Percentiles rank a stretch among this genome's conserved stretches.
Evolutionary conservation across 2,797 vertebrate species (phyloP).

Genomic region (Spizella passerina): DNA sequence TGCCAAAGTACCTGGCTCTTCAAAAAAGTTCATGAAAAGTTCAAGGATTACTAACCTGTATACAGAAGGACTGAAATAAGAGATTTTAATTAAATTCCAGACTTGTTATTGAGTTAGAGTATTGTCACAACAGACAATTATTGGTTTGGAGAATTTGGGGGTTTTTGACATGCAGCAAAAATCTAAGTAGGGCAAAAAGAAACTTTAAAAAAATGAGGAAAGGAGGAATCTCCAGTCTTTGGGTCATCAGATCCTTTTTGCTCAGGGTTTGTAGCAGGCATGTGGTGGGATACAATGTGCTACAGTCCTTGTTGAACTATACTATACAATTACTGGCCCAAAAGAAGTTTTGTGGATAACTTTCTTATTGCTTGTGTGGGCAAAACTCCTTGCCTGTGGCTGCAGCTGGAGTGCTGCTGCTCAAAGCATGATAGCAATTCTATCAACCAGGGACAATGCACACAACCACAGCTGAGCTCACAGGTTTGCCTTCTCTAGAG

Average conservation of each 20-base stretch:
- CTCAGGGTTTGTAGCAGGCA: neutral
- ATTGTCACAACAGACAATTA: neutral
- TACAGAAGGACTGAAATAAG: neutral
- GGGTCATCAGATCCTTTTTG: neutral
- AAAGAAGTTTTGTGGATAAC: neutral
- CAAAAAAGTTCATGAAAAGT: neutral
- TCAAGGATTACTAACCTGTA: neutral
- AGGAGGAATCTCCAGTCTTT: neutral
- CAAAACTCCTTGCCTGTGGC: neutral
- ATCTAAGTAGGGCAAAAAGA: neutral
- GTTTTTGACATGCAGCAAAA: neutral
- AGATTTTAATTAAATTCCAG: slow-evolving; percentile 25
- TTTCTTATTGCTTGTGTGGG: neutral
- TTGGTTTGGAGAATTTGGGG: neutral
- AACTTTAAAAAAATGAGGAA: neutral
- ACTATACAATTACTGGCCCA: neutral
- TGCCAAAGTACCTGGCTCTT: neutral
- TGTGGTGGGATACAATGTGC: accelerated
- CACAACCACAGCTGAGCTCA: neutral
- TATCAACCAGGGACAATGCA: neutral
- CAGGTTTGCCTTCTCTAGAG: neutral
- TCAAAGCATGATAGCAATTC: neutral
- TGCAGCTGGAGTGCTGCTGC: neutral
- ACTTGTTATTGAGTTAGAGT: neutral
- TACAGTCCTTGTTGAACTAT: neutral